phyloP scores from a whole-genome alignment of 2,113 vertebrate species.

The Zingel zingel region DNA sequence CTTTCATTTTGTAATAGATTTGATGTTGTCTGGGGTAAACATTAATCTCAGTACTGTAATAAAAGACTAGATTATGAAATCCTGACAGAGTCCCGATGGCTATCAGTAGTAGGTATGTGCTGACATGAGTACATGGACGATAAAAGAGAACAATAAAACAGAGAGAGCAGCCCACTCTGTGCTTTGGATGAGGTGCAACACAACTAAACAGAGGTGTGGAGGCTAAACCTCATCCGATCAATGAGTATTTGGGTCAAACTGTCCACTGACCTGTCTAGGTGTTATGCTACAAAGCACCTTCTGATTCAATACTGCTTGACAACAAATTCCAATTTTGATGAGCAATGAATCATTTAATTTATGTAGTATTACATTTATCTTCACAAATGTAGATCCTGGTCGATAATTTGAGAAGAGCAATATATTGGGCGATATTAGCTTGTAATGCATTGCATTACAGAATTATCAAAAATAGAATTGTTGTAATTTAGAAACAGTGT shows the following conservation, averaged over 20 bases:
- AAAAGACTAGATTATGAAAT: constrained; percentile 38
- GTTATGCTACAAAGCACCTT: constrained; percentile 1
- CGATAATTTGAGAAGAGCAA: neutral
- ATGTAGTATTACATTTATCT: neutral
- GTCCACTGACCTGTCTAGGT: neutral
- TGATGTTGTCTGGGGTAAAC: neutral
- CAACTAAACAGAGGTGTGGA: constrained; percentile 40
- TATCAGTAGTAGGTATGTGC: constrained; percentile 67
- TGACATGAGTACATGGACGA: constrained; percentile 61
- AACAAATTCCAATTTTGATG: neutral
- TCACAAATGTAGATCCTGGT: neutral
- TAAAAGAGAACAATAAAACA: constrained; percentile 75
- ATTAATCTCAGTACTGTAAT: constrained; percentile 18
- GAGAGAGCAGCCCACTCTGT: constrained; percentile 36
- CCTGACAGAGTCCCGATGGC: constrained; percentile 35
- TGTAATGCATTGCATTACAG: neutral
- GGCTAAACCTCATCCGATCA: constrained; percentile 15
- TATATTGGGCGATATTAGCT: neutral
- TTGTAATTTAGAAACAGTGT: neutral
- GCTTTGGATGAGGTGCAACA: constrained; percentile 34
- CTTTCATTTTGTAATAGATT: neutral
- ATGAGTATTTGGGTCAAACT: constrained; percentile 22
- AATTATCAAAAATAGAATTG: neutral
- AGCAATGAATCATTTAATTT: neutral
- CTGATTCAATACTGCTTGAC: neutral